Evolutionary conservation across 2,888 invertebrate genomes (phyloP), one percentile per base, ranked within the genome.

Genomic region (Harmothoe impar): DNA sequence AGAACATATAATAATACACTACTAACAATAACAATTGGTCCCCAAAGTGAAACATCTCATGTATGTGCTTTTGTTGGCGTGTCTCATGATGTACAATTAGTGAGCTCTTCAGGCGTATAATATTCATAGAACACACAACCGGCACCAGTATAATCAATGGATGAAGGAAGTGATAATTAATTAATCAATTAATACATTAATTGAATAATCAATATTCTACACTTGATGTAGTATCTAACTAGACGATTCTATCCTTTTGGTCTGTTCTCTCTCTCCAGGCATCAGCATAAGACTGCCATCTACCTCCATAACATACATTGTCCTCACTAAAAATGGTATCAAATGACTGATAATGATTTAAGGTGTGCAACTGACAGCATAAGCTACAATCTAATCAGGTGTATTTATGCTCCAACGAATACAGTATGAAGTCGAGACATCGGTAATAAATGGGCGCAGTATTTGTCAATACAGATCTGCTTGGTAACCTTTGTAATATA

Each of bases 21-120:
- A 86, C 86, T 54, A 86, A 86, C 56, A 86, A 86, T 86, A 86
- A 86, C 86, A 54, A 86, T 86, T 86, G 86, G 86, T 86, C 86
- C 86, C 86, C 86, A 20, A 29, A 86, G 52, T 52, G 52, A 86
- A 86, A 54, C 29, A 23, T 25, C 54, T 86, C 56, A 52, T 52
- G 20, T 43, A 84, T 35, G 78, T 84, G 84, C 84, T 52, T 84
- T 12, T 29, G 35, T 29, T 78, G 35, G 1, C 20, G n/a, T 78
- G 33, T 33, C 25, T 84, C 33, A n/a, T 84, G 23, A 84, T 84
- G 29, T 84, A 84, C 84, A 84, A 25, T 51, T 33, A 15, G 25
- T 84, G 84, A 84, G 84, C 84, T 51, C 51, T 7, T n/a, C 51
- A 51, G 43, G 31, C 78, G 31, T 78, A 68, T 68, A 1, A 78